Percentiles rank a stretch among this genome's conserved stretches.
These are phyloP conservation scores for Tympanoctomys barrerae DNA, from an alignment of 2,797 vertebrate genomes.

Conservation along the genomic window DNA sequence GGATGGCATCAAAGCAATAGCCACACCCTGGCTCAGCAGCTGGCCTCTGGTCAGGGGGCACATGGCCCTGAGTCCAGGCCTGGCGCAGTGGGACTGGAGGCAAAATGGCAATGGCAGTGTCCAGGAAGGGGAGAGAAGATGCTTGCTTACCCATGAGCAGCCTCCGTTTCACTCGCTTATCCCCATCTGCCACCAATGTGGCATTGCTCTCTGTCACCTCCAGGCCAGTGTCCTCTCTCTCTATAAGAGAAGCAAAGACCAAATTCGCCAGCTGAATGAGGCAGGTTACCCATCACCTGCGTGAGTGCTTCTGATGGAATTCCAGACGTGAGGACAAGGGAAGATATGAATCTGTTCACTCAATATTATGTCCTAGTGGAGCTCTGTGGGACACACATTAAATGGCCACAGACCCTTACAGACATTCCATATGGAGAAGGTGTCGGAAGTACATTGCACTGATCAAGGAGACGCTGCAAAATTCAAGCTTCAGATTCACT, in stretches of 20 bases:
- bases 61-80: neutral
- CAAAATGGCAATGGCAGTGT: neutral
- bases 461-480: neutral
- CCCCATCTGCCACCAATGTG: slow-evolving; percentile 94
- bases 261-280: slow-evolving; percentile 21
- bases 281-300: neutral
- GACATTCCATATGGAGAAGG: slow-evolving; percentile 6
- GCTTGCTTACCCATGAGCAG: slow-evolving; percentile 97
- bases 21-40: slow-evolving; percentile 19
- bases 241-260: slow-evolving; percentile 87
- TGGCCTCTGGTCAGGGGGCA: slow-evolving; percentile 1
- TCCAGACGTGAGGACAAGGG: neutral
- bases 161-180: slow-evolving; percentile 97
- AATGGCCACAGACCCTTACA: neutral
- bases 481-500: neutral
- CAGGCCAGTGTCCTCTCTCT: slow-evolving; percentile 91
- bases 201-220: slow-evolving; percentile 92
- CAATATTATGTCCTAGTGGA: neutral
- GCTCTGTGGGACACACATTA: neutral
- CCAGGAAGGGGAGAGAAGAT: neutral
- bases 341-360: neutral
- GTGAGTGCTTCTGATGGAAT: neutral
- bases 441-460: neutral
- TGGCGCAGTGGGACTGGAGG: neutral
- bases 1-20: neutral